Conservation (phyloP, 2,797 vertebrate species). For the Molossus molossus region DNA sequence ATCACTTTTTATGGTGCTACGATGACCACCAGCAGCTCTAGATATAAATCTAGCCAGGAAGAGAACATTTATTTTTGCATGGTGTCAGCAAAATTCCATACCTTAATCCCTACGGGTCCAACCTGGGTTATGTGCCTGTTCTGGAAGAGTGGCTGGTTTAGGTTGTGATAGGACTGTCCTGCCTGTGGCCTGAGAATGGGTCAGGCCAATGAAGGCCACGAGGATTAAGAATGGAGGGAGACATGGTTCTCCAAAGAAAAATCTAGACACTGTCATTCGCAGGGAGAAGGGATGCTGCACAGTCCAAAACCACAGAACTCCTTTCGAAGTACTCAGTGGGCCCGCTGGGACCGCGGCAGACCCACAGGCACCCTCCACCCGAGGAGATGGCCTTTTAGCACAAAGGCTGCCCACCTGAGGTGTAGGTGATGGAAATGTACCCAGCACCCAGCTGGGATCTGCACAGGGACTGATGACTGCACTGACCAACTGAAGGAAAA, state of each 20-base stretch:
- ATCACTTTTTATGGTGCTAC: background rate
- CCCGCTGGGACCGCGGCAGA: background rate
- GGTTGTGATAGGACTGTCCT: background rate
- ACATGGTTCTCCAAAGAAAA: background rate
- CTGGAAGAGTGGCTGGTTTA: background rate
- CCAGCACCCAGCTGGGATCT: background rate
- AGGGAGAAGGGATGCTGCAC: background rate
- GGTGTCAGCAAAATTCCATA: background rate
- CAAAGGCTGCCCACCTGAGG: background rate
- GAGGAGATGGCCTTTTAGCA: background rate
- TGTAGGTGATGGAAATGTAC: background rate
- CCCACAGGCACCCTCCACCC: background rate
- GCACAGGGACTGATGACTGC: background rate
- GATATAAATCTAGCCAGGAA: conserved; percentile 3
- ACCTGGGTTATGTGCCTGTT: background rate
- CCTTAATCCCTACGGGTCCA: background rate
- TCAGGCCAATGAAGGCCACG: background rate
- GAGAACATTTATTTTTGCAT: background rate
- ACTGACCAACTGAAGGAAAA: background rate
- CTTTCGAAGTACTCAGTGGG: background rate
- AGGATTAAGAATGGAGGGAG: background rate
- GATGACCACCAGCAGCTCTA: background rate
- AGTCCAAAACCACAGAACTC: background rate
- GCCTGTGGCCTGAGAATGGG: background rate
- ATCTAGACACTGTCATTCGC: background rate